Evolutionary conservation across 1,140 invertebrate genomes (phyloP).

Genomic region (Drosophila kanapiae): DNA sequence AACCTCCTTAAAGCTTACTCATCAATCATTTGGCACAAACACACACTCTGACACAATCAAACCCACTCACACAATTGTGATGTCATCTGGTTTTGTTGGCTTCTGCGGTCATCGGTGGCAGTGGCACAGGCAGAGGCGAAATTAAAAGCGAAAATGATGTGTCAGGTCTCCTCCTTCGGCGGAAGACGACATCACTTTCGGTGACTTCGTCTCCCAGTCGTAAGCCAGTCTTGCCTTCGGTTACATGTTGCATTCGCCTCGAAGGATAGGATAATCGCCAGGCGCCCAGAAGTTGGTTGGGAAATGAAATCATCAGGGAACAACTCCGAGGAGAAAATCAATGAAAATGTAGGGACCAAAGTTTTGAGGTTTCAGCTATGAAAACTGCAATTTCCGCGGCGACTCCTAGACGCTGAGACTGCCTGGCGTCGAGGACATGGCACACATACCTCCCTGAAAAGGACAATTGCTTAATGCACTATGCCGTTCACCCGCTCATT

Average conservation of each 20-base stretch:
- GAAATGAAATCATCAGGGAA: constrained; percentile 68
- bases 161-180: constrained; percentile 21
- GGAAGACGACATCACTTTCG: constrained; percentile 1
- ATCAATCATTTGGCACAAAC: constrained; percentile 28
- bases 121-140: constrained; percentile 37
- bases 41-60: constrained; percentile 37
- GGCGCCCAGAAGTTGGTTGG: constrained; percentile 27
- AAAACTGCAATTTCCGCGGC: constrained; percentile 66
- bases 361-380: constrained; percentile 36
- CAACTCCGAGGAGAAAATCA: constrained; percentile 53
- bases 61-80: constrained; percentile 65
- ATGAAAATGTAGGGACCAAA: constrained; percentile 54
- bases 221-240: constrained; percentile 42
- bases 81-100: constrained; percentile 65
- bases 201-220: constrained; percentile 13
- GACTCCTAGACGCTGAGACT: constrained; percentile 57
- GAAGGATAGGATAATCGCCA: constrained; percentile 42
- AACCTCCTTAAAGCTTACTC: constrained; percentile 35
- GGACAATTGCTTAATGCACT: constrained; percentile 68
- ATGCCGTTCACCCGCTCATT: constrained; percentile 2
- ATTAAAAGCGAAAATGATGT: constrained; percentile 68
- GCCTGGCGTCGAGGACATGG: constrained; percentile 51
- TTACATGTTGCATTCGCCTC: constrained; percentile 64
- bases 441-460: constrained; percentile 8
- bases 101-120: constrained; percentile 41